Percentiles rank a stretch among this genome's conserved stretches.
Conservation (phyloP, 2,113 vertebrate genomes). For the Ammodytes marinus region DNA sequence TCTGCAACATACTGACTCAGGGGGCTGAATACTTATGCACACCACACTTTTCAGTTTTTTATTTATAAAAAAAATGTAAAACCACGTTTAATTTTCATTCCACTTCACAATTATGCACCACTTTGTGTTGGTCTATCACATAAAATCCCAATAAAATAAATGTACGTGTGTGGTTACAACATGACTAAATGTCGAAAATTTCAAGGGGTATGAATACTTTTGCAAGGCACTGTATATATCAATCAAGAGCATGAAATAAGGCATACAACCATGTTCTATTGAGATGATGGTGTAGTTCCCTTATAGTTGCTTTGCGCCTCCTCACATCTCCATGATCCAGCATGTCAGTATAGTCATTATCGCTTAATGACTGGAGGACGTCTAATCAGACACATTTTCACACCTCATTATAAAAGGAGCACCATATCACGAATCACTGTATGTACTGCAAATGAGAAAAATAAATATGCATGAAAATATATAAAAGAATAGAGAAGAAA, state of each 20-base stretch:
- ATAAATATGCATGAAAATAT: not conserved
- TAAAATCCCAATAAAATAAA: too few relatives aligned
- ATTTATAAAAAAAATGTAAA: too few relatives aligned
- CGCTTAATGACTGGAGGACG: slow-evolving; percentile 47
- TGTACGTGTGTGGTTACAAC: too few relatives aligned
- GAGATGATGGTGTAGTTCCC: not conserved
- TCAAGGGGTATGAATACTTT: too few relatives aligned
- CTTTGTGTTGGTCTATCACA: too few relatives aligned
- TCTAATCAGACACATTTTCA: slow-evolving; percentile 71
- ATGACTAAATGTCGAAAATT: too few relatives aligned
- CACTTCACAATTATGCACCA: too few relatives aligned
- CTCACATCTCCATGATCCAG: slow-evolving; percentile 20
- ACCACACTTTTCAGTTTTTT: too few relatives aligned
- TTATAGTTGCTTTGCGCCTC: not conserved
- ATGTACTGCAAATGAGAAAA: not conserved
- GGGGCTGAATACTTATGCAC: too few relatives aligned
- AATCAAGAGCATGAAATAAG: not conserved
- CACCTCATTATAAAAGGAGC: slow-evolving; percentile 59
- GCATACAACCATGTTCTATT: not conserved
- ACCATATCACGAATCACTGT: not conserved
- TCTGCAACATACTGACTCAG: too few relatives aligned
- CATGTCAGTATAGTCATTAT: slow-evolving; percentile 37
- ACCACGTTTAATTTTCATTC: too few relatives aligned
- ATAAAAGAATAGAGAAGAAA: not conserved
- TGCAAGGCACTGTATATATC: too few relatives aligned